Evolutionary conservation across 2,113 vertebrate genomes (phyloP).

Genomic region (Vireo altiloquus): DNA sequence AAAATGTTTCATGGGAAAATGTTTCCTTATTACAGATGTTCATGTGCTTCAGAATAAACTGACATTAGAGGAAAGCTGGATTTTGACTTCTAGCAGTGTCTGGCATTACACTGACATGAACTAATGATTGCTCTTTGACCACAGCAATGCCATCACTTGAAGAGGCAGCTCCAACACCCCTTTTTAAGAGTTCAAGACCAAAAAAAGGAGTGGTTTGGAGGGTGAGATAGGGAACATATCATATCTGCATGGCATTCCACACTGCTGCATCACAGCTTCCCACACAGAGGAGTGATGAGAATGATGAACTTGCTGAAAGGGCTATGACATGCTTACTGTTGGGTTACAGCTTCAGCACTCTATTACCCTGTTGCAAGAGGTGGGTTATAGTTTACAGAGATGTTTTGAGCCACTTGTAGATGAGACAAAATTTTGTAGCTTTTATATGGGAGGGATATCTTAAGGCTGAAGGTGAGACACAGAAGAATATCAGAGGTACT

Average conservation of each 20-base stretch:
- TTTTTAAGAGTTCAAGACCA: not conserved
- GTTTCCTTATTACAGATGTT: conserved; percentile 64
- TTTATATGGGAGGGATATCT: not conserved
- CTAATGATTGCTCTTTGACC: not conserved
- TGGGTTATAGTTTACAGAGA: not conserved
- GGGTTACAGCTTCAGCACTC: not conserved
- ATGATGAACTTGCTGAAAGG: not conserved
- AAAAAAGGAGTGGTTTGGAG: not conserved
- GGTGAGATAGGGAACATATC: not conserved
- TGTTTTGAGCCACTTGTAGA: not conserved
- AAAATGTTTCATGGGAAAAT: not conserved
- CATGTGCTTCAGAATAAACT: not conserved
- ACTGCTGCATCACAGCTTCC: not conserved
- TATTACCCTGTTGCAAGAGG: not conserved
- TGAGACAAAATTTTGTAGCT: not conserved
- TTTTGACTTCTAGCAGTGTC: not conserved
- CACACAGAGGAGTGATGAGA: not conserved
- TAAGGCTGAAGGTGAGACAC: not conserved
- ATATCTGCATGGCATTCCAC: not conserved
- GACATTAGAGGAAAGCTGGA: not conserved
- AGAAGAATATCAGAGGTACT: not conserved
- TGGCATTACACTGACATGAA: not conserved
- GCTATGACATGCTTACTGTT: not conserved
- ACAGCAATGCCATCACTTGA: not conserved
- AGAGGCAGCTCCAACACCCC: not conserved